Evolutionary conservation across 1,140 invertebrate species (phyloP), one percentile per base, ranked within the genome.

Genomic region (Lethocerus indicus): DNA sequence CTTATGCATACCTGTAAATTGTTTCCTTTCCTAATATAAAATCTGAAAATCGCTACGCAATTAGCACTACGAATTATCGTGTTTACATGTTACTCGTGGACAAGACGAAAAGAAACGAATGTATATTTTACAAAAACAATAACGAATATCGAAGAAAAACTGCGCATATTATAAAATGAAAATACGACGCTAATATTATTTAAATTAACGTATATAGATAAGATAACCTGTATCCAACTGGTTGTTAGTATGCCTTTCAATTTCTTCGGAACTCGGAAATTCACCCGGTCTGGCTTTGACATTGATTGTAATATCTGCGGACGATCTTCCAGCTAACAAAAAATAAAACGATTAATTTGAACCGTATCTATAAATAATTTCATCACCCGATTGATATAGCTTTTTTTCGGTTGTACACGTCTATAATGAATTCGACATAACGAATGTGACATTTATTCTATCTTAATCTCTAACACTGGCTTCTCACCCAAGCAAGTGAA

Each of bases 181-280:
- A 12, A 12, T 12, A 32, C 29, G 9, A 12, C 29, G 16, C 9
- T n/a, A 40, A 40, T 40, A 20, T 49, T 50, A 12, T 7, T 24
- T 16, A 46, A 27, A 46, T 42, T 28, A 43, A 21, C n/a, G 3
- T 6, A 5, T 6, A 42, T 12, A 40, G 14, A 46, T 16, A 36
- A 36, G 3, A 40, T 42, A 49, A 62, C 66, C 66, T 50, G 61
- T 58, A 52, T 67, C 65, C 64, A 53, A 46, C 44, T 56, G 59
- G 43, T 56, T 60, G 52, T 60, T 37, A 16, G 27, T 52, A 14
- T 49, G 54, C 27, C 56, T 56, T 45, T 75, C 72, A 16, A 83
- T 79, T 62, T 86, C 78, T 58, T 87, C 84, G 35, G 80, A 82
- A 29, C 76, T 80, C 47, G 78, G 76, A 60, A 84, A 82, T 56